Percentiles rank a stretch among this genome's conserved stretches.
Conservation (phyloP, 2,797 vertebrate genomes). For the Benthosema pterotum region DNA sequence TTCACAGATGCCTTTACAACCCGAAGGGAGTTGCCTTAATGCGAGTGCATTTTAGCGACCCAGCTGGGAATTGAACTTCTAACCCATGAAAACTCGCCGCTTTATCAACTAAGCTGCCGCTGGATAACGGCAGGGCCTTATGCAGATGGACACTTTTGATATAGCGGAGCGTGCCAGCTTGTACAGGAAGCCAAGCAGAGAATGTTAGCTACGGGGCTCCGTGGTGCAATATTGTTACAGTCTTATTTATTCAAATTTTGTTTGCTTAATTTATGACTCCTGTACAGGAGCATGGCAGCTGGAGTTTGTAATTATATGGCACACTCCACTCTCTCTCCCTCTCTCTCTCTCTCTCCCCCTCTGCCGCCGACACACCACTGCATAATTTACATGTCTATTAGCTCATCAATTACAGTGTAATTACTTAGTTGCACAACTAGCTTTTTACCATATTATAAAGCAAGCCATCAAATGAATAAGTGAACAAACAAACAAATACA, state of each 20-base stretch:
- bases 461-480: constrained; percentile 67
- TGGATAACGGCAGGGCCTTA: constrained; percentile 32
- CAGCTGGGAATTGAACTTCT: constrained; percentile 57
- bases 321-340: constrained; percentile 61
- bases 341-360: constrained; percentile 58
- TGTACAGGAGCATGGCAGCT: constrained; percentile 64
- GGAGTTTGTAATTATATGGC: constrained; percentile 75
- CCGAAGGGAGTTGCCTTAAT: constrained; percentile 42
- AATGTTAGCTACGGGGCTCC: constrained; percentile 10
- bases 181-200: constrained; percentile 23
- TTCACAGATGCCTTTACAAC: constrained; percentile 55
- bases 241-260: constrained; percentile 59
- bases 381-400: constrained; percentile 79
- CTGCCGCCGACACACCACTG: constrained; percentile 60
- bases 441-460: constrained; percentile 72
- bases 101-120: constrained; percentile 31
- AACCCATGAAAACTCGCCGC: constrained; percentile 45
- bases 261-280: constrained; percentile 68
- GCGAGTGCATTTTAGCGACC: constrained; percentile 49
- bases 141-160: constrained; percentile 37
- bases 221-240: constrained; percentile 28
- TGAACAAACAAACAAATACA: constrained; percentile 54
- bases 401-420: constrained; percentile 80
- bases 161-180: constrained; percentile 5
- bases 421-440: constrained; percentile 70